These are phyloP conservation scores for Cydia fagiglandana DNA, from an alignment of 1,140 invertebrate genomes.

Conservation along the genomic window DNA sequence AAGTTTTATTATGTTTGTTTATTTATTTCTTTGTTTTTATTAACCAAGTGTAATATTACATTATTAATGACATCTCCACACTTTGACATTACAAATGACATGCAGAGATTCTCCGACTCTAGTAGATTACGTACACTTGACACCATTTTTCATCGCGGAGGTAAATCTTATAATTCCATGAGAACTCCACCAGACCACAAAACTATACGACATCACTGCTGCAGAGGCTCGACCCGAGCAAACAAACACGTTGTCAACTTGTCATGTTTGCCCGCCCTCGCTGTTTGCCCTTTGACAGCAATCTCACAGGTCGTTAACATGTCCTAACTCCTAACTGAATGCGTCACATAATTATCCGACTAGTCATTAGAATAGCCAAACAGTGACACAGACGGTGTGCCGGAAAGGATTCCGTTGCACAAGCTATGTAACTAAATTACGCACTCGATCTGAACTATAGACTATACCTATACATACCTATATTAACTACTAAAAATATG, in stretches of 20 bases:
- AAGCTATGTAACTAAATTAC: background rate
- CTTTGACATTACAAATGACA: no score
- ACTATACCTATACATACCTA: no score
- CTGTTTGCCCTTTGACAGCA: slow-evolving; percentile 76
- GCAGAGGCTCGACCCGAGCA: slow-evolving; percentile 54
- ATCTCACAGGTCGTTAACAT: slow-evolving; percentile 76
- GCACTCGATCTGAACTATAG: no score
- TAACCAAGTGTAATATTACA: no score
- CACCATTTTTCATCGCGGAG: no score
- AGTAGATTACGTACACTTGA: no score
- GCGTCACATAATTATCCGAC: slow-evolving; percentile 59
- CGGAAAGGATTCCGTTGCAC: slow-evolving; percentile 45
- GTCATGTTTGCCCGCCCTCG: slow-evolving; percentile 50
- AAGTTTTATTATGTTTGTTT: no score
- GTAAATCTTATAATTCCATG: background rate
- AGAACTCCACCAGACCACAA: slow-evolving; percentile 13
- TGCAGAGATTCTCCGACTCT: no score
- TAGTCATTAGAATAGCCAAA: slow-evolving; percentile 47
- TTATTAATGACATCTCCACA: no score
- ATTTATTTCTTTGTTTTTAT: no score
- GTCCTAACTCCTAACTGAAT: slow-evolving; percentile 58
- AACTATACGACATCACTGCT: slow-evolving; percentile 37
- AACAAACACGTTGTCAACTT: slow-evolving; percentile 60
- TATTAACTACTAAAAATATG: no score
- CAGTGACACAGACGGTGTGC: slow-evolving; percentile 44